Percentiles rank a stretch among this genome's conserved stretches.
These are phyloP conservation scores for Spisula solida DNA, from an alignment of 2,888 invertebrate species.

Conservation along the genomic window DNA sequence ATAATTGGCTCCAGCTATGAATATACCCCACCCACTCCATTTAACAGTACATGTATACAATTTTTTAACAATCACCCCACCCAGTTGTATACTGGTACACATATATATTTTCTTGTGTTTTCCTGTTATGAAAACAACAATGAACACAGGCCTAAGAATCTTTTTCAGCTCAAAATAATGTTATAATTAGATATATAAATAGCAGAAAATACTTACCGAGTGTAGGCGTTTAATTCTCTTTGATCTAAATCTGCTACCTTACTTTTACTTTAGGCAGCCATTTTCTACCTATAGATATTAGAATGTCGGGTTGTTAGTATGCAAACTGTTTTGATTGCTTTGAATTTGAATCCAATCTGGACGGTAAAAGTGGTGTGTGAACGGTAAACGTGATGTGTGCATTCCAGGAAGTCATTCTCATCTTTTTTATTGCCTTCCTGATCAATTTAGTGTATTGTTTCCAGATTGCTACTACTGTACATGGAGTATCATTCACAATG, in stretches of 20 bases:
- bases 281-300: neutral
- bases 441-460: conserved; percentile 23
- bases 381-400: neutral
- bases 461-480: conserved; percentile 1
- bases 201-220: neutral
- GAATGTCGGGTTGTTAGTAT: neutral
- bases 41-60: neutral
- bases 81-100: neutral
- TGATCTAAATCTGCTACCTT: neutral
- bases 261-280: neutral
- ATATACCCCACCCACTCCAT: neutral
- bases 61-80: neutral
- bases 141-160: neutral
- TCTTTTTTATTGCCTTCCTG: conserved; percentile 19
- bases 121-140: neutral
- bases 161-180: neutral
- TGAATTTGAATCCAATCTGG: conserved; percentile 6
- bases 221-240: neutral
- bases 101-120: too few relatives aligned
- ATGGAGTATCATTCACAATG: too few relatives aligned
- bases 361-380: neutral
- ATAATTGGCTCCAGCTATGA: neutral
- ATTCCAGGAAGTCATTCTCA: conserved; percentile 9
- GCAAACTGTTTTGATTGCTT: neutral
- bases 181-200: neutral